Conservation (phyloP, 2,888 invertebrate species). For the Drosophila formosana region DNA sequence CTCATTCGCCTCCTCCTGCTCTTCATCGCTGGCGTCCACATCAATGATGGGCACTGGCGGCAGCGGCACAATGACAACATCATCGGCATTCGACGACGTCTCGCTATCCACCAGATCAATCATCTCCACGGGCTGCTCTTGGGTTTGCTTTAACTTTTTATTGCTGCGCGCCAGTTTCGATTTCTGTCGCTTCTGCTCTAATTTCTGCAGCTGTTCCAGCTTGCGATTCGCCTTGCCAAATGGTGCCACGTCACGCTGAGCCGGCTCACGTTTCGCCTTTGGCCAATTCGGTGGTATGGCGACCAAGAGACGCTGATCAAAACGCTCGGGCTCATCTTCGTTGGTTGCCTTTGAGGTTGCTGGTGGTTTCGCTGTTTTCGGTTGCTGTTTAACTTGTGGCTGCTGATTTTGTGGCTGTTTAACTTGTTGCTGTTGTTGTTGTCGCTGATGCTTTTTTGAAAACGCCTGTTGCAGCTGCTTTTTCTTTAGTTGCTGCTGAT, state of each 20-base stretch:
- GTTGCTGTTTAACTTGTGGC: constrained; percentile 12
- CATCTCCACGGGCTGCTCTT: constrained; percentile 41
- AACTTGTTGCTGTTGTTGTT: not conserved
- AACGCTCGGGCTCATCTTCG: constrained; percentile 60
- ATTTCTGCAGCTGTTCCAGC: constrained; percentile 69
- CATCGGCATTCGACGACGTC: constrained; percentile 78
- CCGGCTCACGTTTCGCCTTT: constrained; percentile 29
- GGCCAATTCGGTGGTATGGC: constrained; percentile 58
- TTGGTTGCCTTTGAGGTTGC: constrained; percentile 8
- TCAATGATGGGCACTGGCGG: constrained; percentile 79
- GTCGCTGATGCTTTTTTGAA: not conserved
- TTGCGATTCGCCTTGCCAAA: constrained; percentile 76
- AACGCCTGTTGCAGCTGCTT: not conserved
- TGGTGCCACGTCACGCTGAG: constrained; percentile 44
- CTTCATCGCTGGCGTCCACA: constrained; percentile 81
- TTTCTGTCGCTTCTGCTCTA: constrained; percentile 77
- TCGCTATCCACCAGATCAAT: constrained; percentile 70
- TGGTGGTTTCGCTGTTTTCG: constrained; percentile 37
- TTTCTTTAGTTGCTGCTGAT: constrained; percentile 20
- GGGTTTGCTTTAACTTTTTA: constrained; percentile 39
- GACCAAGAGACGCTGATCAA: constrained; percentile 64
- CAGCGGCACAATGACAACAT: constrained; percentile 80
- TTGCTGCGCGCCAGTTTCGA: constrained; percentile 68
- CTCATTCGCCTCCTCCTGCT: constrained; percentile 28
- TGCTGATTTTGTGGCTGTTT: constrained; percentile 16